Evolutionary conservation across 2,888 invertebrate genomes (phyloP), one percentile per base, ranked within the genome.

Genomic region (Andrena bicolor): DNA sequence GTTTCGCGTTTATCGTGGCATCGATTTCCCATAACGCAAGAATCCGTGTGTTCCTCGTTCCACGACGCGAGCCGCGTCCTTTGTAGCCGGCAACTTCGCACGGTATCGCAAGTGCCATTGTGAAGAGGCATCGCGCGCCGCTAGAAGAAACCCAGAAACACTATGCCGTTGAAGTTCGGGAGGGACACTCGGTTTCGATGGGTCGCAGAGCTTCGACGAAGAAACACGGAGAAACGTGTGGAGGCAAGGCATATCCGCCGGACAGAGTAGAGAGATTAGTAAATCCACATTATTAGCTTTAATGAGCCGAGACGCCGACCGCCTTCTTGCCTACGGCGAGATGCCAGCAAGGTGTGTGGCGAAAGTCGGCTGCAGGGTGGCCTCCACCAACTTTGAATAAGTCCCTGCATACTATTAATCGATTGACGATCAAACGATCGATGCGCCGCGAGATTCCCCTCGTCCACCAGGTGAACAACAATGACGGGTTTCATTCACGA

Each of bases 261-360:
- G 85, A 70, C 64, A 68, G 79, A 88, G 88, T 74, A 86, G 90
- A 84, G 90, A 91, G 91, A 91, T 92, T 92, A 91, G 91, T 91
- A 93, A 92, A 93, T 91, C 92, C 90, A 90, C 92, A 91, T 92
- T 93, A 91, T 93, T 92, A 92, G 90, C 89, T 91, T 92, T 92
- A 93, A 93, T 92, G 92, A 93, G 91, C 90, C 90, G 86, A 88
- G 90, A 90, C 90, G 88, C 87, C 89, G 89, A 84, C 89, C 89
- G 90, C 90, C 88, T 82, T 89, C 90, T 90, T 90, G 89, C 91
- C 91, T 87, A 80, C 80, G 89, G 88, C 89, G 71, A 89, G 86
- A 89, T 86, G 87, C 86, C 84, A 88, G 86, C 91, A 86, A 90
- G 89, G 90, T 90, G 89, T 90, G 91, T 90, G 90, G 90, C 90